These are phyloP conservation scores for Drosophila diplacantha DNA, from an alignment of 2,888 invertebrate species.

Conservation along the genomic window DNA sequence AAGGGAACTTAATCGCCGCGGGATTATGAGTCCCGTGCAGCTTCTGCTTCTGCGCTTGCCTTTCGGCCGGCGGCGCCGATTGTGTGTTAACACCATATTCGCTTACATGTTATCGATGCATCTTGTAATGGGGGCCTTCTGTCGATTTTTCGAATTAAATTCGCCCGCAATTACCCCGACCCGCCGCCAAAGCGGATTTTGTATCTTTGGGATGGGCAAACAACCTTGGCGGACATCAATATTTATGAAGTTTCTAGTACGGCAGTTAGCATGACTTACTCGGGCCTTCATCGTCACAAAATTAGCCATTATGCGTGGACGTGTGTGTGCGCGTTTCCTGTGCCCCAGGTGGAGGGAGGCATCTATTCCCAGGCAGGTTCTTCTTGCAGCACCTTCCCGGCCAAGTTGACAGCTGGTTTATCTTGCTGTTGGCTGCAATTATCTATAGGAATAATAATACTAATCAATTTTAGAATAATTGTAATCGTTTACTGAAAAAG, in stretches of 20 bases:
- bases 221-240: constrained; percentile 50
- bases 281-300: constrained; percentile 23
- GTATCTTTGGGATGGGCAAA: constrained; percentile 24
- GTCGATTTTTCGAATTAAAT: constrained; percentile 62
- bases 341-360: constrained; percentile 1
- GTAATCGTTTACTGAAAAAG: neutral
- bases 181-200: constrained; percentile 8
- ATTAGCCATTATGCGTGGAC: constrained; percentile 30
- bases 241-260: constrained; percentile 55
- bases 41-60: constrained; percentile 64
- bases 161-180: constrained; percentile 40
- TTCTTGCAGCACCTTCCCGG: neutral
- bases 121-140: constrained; percentile 64
- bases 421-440: constrained; percentile 1
- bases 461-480: neutral
- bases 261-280: constrained; percentile 36
- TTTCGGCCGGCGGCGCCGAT: constrained; percentile 54
- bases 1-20: constrained; percentile 55
- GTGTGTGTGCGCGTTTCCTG: constrained; percentile 26
- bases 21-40: constrained; percentile 60
- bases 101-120: constrained; percentile 68
- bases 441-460: neutral
- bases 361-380: constrained; percentile 22
- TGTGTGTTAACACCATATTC: constrained; percentile 72
- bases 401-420: constrained; percentile 24